These are phyloP conservation scores for Lagopus leucura DNA, from an alignment of 2,113 vertebrate genomes.

Conservation along the genomic window DNA sequence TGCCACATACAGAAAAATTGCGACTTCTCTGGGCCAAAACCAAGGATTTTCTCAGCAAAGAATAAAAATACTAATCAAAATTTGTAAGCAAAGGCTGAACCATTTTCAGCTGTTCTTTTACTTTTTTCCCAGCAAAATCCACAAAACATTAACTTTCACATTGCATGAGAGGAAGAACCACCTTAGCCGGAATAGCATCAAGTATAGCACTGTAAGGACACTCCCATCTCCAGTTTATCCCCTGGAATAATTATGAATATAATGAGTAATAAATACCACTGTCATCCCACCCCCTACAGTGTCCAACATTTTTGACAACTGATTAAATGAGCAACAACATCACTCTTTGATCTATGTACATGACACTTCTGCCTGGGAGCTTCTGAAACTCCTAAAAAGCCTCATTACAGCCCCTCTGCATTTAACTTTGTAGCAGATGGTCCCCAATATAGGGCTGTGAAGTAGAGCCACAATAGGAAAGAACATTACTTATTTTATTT, in stretches of 20 bases:
- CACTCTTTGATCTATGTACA: neutral
- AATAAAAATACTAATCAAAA: too few relatives aligned
- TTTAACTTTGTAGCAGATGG: neutral
- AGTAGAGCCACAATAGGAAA: neutral
- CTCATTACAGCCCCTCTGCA: neutral
- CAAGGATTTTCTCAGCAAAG: too few relatives aligned
- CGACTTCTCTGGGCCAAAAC: too few relatives aligned
- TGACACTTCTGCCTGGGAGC: neutral
- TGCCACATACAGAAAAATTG: too few relatives aligned
- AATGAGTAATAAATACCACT: neutral
- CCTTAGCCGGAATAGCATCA: neutral
- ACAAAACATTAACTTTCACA: neutral
- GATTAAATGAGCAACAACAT: neutral
- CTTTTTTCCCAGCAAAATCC: neutral
- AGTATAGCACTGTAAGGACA: neutral
- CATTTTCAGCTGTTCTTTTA: neutral
- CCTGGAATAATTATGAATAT: neutral
- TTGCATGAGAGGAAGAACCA: neutral
- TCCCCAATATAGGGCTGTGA: neutral
- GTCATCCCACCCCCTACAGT: neutral
- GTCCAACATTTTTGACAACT: neutral
- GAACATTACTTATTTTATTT: neutral
- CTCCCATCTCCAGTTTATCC: neutral
- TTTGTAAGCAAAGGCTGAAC: neutral
- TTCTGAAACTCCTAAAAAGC: neutral